Evolutionary conservation across 1,140 invertebrate genomes (phyloP), one percentile per base, ranked within the genome.

Genomic region (Dreissena rostriformis): DNA sequence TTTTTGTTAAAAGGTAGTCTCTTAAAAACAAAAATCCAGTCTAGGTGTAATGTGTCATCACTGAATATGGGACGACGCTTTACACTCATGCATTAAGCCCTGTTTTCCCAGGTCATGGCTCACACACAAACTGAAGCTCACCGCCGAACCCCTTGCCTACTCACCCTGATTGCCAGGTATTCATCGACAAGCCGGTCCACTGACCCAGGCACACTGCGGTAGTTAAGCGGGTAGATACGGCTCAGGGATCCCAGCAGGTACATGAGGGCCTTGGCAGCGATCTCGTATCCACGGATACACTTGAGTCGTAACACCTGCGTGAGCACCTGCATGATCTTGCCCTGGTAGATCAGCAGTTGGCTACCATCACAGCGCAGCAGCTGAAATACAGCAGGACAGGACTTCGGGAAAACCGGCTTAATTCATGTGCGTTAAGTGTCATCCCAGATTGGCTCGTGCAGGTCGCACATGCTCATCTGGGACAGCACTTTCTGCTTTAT

Each of bases 161-260:
- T 92, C 93, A 96, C 95, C 90, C 94, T 92, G 22, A 98, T 95
- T 6, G 97, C 95, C 14, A 97, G 93, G 94, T 96, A 97, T 71
- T 97, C 95, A 61, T 95, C 94, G 1, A 96, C 93, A 1, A 95
- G 95, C 71, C 95, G 94, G 71, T 96, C 95, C 85, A 95, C 96
- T 76, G 96, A 94, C 15, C 95, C 93, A 10, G 95, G 91, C 0
- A 95, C 95, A 90, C 95, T 96, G 63, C 94, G 94, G 89, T 95
- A 96, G 76, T 97, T 96, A n/a, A 94, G 93, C 2, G 96, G 94
- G 84, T 95, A 95, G 0, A 96, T 94, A 10, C 93, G 93, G 0
- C 95, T 95, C 15, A 97, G 90, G 7, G 95, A 94, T 2, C 91
- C 89, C 5, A 97, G 91, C 24, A 96, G 82, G 78, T 95, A 93